Evolutionary conservation across 2,888 invertebrate genomes (phyloP).

Genomic region (Scaeva pyrastri): DNA sequence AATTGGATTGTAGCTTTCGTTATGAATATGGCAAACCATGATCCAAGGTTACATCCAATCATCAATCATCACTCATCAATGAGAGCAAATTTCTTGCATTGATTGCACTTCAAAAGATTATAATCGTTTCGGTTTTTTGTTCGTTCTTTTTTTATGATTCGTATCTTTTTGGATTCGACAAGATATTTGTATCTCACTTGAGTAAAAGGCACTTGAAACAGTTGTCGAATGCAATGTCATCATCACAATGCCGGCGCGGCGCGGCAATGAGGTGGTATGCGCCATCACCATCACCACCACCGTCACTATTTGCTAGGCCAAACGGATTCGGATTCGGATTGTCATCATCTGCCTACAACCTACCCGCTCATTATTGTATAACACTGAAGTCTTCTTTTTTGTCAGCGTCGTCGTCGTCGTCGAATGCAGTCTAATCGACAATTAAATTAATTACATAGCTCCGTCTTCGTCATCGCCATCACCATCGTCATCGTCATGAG

Average conservation of each 20-base stretch:
- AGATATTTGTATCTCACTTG: conserved; percentile 23
- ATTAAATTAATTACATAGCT: conserved; percentile 63
- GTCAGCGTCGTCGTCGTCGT: background rate
- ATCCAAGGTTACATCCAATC: conserved; percentile 33
- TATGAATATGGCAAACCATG: background rate
- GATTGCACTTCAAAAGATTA: conserved; percentile 49
- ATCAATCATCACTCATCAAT: conserved; percentile 47
- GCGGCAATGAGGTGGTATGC: too few relatives aligned
- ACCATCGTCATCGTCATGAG: too few relatives aligned
- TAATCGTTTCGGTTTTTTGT: background rate
- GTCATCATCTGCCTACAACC: conserved; percentile 6
- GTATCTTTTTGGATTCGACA: too few relatives aligned
- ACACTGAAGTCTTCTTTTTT: conserved; percentile 22
- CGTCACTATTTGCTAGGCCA: too few relatives aligned
- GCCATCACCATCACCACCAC: conserved; percentile 24
- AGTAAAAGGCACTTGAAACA: conserved; percentile 58
- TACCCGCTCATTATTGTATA: conserved; percentile 44
- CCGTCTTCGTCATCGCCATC: conserved; percentile 36
- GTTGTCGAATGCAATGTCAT: conserved; percentile 57
- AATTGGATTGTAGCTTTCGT: conserved; percentile 16
- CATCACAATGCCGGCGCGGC: conserved; percentile 31
- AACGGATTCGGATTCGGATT: conserved; percentile 48
- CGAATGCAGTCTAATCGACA: conserved; percentile 56
- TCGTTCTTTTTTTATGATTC: background rate
- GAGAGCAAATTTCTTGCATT: conserved; percentile 46